Evolutionary conservation across 2,797 vertebrate genomes (phyloP).

Genomic region (Eospalax fontanierii): DNA sequence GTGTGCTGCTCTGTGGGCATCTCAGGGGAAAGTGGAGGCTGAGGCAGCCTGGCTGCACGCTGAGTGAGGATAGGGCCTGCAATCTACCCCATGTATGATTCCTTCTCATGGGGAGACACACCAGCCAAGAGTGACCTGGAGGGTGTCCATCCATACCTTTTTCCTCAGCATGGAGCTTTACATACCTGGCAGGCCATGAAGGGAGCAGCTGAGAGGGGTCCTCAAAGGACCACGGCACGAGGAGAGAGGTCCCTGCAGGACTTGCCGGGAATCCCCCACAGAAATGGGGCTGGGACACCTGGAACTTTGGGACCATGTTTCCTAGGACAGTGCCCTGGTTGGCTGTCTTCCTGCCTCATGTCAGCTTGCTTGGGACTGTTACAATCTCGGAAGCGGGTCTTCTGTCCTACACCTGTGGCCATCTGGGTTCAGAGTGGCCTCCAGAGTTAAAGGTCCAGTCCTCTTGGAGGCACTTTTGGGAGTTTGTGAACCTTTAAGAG

Average conservation of each 20-base stretch:
- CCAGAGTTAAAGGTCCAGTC: neutral
- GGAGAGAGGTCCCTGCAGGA: neutral
- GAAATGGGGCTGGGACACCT: neutral
- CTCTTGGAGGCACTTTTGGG: neutral
- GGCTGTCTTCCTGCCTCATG: too few relatives aligned
- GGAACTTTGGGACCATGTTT: neutral
- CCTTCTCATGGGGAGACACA: neutral
- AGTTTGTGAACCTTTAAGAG: neutral
- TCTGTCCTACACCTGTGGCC: neutral
- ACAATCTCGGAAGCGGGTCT: neutral
- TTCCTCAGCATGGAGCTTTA: neutral
- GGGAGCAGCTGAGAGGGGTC: neutral
- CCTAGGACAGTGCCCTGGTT: rapidly evolving
- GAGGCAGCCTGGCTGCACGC: neutral
- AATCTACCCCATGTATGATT: neutral
- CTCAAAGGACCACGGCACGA: neutral
- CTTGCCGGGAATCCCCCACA: neutral
- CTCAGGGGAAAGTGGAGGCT: neutral
- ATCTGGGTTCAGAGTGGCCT: neutral
- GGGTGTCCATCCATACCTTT: neutral
- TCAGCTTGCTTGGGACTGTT: neutral
- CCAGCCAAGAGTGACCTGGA: neutral
- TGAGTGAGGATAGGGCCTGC: rapidly evolving
- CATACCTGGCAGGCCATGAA: rapidly evolving
- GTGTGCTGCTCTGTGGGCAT: too few relatives aligned